Conservation (phyloP, 2,888 invertebrate species). For the Drosophila cracens region DNA sequence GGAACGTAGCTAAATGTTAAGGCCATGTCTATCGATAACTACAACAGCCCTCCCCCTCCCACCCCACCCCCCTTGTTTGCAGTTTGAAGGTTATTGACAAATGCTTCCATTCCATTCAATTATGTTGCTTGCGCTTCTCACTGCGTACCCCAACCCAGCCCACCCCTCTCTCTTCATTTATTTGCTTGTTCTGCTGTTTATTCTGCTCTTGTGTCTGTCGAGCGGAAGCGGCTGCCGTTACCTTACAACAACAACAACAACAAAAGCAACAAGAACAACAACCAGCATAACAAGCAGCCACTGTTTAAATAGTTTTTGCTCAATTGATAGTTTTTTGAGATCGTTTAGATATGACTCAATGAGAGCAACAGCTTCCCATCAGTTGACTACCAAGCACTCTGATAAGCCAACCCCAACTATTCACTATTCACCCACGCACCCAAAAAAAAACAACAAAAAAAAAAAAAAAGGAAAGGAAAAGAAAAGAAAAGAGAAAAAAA, state of each 20-base stretch:
- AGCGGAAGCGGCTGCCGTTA: constrained; percentile 71
- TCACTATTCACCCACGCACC: neutral
- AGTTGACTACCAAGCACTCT: constrained; percentile 14
- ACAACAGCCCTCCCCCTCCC: constrained; percentile 1
- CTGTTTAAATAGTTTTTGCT: constrained; percentile 62
- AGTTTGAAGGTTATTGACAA: constrained; percentile 52
- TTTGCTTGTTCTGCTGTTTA: constrained; percentile 46
- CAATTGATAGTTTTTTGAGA: constrained; percentile 48
- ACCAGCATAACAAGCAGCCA: constrained; percentile 56
- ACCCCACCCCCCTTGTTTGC: neutral
- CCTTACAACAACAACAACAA: constrained; percentile 31
- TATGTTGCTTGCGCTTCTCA: constrained; percentile 47
- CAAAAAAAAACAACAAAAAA: neutral
- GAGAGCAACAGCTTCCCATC: constrained; percentile 43
- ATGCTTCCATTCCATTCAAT: constrained; percentile 64
- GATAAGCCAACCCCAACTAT: constrained; percentile 27
- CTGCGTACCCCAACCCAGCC: neutral
- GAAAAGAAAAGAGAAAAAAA: neutral
- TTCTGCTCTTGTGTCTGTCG: constrained; percentile 22
- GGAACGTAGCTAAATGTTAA: constrained; percentile 20
- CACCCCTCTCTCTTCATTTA: constrained; percentile 14
- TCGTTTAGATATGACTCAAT: constrained; percentile 48
- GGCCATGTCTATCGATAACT: constrained; percentile 34
- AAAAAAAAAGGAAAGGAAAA: no score
- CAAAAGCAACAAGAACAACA: constrained; percentile 15